Evolutionary conservation across 2,888 invertebrate species (phyloP).

Genomic region (Eupithecia abbreviata): DNA sequence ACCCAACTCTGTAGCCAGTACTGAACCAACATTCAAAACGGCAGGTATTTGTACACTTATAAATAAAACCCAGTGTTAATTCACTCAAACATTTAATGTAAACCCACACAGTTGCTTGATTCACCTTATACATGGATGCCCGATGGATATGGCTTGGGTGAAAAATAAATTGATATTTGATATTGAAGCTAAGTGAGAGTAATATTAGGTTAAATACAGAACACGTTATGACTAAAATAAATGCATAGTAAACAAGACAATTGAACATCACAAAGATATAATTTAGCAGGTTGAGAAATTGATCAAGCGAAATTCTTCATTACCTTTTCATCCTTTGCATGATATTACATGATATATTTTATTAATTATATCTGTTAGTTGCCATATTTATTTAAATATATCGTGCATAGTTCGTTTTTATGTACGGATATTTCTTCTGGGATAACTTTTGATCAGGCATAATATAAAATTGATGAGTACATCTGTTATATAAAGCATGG

Average conservation of each 20-base stretch:
- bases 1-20: slow-evolving; percentile 69
- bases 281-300: background rate
- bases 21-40: slow-evolving; percentile 43
- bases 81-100: slow-evolving; percentile 69
- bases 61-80: slow-evolving; percentile 72
- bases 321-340: background rate
- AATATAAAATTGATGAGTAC: background rate
- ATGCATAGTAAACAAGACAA: background rate
- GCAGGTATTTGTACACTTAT: slow-evolving; percentile 41
- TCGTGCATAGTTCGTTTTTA: background rate
- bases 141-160: background rate
- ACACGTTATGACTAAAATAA: slow-evolving; percentile 12
- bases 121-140: slow-evolving; percentile 61
- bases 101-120: slow-evolving; percentile 83
- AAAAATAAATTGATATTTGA: slow-evolving; percentile 15
- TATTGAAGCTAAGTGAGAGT: slow-evolving; percentile 7
- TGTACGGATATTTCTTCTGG: background rate
- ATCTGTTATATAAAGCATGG: background rate
- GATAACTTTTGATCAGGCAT: background rate
- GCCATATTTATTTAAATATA: background rate
- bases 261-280: background rate
- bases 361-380: background rate
- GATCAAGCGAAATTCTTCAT: background rate
- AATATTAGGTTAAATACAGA: slow-evolving; percentile 15
- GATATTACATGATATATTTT: background rate